Base-by-base conservation (phyloP, 2,888 invertebrate genomes). In the Timandra comae region DNA sequence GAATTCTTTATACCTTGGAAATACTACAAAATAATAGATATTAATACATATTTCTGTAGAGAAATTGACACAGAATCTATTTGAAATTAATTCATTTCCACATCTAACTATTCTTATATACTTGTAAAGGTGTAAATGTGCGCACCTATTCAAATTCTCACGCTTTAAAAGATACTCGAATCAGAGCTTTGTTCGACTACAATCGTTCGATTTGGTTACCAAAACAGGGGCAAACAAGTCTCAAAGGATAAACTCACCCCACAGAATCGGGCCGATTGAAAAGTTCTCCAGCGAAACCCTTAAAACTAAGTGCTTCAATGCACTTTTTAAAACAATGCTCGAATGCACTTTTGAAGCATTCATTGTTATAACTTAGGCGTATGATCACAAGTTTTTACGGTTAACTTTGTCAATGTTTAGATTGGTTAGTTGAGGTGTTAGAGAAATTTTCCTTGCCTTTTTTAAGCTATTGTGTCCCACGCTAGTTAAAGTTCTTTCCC, bases 241-340 rank as follows among this genome's bases (percentile, higher is more conserved):
- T 64, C 64, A 67, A 64, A 69, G 68, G 63, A 63, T 63, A 64
- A 69, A 73, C 54, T 70, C 62, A 43, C 52, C 51, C 49, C 46
- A 49, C 49, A 50, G 49, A 56, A 74, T 65, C 68, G 70, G 57
- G 54, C 38, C 67, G 71, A 74, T 74, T 66, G 72, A 64, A 67
- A 73, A 74, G 68, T 74, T 71, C 57, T 40, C 52, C 41, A 48
- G 51, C 56, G 52, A 63, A 64, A 59, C 64, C 65, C 68, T 69
- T 62, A 58, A 48, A 62, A 54, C 45, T 32, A 54, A 59, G 56
- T 59, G 54, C 53, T 50, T 37, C 44, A 56, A 55, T 70, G 68
- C 67, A 65, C 58, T 62, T 16, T 16, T 16, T 16, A 16, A 43
- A 16, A 16, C 16, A 16, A 16, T 16, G 16, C 16, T 16, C 6